Percentiles rank a stretch among this genome's conserved stretches.
These are phyloP conservation scores for Gallinago media DNA, from an alignment of 2,113 vertebrate species.

Conservation along the genomic window DNA sequence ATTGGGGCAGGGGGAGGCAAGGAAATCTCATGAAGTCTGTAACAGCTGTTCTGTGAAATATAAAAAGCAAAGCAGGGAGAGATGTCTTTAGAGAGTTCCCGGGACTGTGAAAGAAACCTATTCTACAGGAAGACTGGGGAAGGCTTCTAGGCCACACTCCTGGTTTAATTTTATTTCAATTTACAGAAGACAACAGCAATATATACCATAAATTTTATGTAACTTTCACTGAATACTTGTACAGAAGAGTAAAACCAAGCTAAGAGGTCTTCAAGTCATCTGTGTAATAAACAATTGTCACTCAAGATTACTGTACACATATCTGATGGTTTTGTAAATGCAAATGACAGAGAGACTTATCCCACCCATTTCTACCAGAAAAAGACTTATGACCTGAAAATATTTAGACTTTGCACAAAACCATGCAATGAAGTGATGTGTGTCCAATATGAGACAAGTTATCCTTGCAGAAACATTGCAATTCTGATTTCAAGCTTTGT, in stretches of 20 bases:
- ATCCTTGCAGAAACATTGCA: background rate
- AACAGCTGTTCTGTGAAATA: background rate
- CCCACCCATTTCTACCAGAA: background rate
- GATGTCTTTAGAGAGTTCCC: background rate
- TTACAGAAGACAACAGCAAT: background rate
- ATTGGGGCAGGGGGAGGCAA: accelerated
- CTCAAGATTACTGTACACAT: background rate
- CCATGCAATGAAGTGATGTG: accelerated
- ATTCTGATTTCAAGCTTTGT: background rate
- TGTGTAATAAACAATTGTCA: background rate
- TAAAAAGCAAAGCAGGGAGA: background rate
- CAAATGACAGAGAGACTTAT: background rate
- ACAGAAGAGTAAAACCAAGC: background rate
- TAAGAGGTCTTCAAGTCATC: background rate
- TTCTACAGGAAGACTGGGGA: background rate
- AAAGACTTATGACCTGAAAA: background rate
- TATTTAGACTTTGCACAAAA: background rate
- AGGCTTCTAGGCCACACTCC: background rate
- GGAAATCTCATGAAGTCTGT: background rate
- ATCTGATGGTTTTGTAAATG: background rate
- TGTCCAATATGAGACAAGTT: background rate
- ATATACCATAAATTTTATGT: background rate
- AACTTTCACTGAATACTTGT: background rate
- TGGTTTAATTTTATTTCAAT: background rate
- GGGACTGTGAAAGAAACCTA: background rate